These are phyloP conservation scores for Microtus montanus DNA, from an alignment of 2,113 vertebrate genomes.

Conservation along the genomic window DNA sequence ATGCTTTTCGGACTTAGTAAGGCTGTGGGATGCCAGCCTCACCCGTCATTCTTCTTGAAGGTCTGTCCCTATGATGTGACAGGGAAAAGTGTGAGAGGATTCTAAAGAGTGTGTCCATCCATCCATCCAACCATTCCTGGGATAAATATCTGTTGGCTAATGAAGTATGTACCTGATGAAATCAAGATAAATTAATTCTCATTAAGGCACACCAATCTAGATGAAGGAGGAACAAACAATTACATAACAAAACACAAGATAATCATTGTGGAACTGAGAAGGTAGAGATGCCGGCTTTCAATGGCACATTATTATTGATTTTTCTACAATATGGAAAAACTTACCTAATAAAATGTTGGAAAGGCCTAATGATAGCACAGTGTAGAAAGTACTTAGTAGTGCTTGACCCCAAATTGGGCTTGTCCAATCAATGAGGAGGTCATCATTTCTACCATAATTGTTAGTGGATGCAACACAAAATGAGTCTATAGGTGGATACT, in stretches of 20 bases:
- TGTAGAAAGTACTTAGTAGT: neutral
- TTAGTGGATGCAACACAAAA: neutral
- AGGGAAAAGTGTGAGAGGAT: neutral
- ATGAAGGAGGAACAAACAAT: conserved; percentile 18
- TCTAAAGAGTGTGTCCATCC: neutral
- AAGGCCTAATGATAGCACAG: conserved; percentile 16
- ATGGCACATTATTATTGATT: neutral
- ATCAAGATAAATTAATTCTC: conserved; percentile 41
- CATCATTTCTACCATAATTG: neutral
- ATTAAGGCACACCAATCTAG: neutral
- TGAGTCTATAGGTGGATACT: neutral
- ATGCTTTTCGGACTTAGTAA: conserved; percentile 26
- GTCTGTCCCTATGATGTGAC: neutral
- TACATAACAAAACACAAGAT: conserved; percentile 34
- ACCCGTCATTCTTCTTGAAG: conserved; percentile 13
- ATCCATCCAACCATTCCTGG: neutral
- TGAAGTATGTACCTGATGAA: neutral
- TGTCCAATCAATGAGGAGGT: neutral
- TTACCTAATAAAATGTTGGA: conserved; percentile 50
- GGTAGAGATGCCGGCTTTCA: neutral
- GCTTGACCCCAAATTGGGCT: neutral
- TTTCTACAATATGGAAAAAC: conserved; percentile 45
- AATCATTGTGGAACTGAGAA: neutral
- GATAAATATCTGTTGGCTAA: conserved; percentile 2
- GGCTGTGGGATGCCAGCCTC: neutral